A percentile compares a stretch with the other conserved stretches of the same genome.
Conservation (phyloP, 2,113 vertebrate species). For the Gymnorhina tibicen region DNA sequence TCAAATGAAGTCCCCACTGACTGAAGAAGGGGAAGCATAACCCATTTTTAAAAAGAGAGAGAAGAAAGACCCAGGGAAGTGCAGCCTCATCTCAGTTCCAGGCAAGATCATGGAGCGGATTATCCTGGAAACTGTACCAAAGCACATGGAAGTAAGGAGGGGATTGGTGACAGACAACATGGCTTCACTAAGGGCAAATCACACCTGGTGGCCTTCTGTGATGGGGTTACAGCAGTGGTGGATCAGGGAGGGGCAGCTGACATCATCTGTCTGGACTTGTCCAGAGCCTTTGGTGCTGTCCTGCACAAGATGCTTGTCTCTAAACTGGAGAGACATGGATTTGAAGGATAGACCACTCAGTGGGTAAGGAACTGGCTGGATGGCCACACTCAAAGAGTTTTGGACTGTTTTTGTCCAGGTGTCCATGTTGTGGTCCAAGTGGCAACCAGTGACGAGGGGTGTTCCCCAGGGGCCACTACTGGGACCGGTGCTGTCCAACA, state of each 20-base stretch:
- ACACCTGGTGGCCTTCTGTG: not conserved
- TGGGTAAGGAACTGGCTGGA: too few relatives aligned
- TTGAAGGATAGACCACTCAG: too few relatives aligned
- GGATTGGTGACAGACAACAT: not conserved
- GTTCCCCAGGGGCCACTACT: not conserved
- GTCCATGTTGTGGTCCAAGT: not conserved
- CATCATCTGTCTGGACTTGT: not conserved
- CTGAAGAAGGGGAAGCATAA: too few relatives aligned
- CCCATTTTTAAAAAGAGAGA: not conserved
- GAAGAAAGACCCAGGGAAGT: not conserved
- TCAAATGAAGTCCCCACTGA: not conserved
- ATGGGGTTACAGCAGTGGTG: not conserved
- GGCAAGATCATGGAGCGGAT: not conserved
- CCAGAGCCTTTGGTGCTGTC: not conserved
- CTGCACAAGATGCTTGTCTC: not conserved
- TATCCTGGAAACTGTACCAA: not conserved
- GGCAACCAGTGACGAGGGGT: too few relatives aligned
- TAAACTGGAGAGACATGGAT: not conserved
- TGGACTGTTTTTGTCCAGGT: not conserved
- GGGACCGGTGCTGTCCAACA: not conserved
- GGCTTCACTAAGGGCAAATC: not conserved
- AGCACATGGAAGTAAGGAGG: not conserved
- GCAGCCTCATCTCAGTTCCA: not conserved
- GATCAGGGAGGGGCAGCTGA: not conserved
- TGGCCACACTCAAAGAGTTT: not conserved